Conservation (phyloP, 2,113 vertebrate species). For the Abramis brama region DNA sequence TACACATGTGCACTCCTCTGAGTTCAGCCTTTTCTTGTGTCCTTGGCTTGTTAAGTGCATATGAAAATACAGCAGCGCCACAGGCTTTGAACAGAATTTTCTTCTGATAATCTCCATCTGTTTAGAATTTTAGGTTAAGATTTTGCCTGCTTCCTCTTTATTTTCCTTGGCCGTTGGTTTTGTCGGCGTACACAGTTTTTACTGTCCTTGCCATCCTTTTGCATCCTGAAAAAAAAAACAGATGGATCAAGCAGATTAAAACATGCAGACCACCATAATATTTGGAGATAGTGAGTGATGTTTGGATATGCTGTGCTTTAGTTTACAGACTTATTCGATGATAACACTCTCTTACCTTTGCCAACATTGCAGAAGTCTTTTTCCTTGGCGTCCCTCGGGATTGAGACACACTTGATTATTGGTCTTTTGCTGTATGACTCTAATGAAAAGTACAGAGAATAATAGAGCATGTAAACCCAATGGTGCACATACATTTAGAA, state of each 20-base stretch:
- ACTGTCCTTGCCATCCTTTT: conserved; percentile 51
- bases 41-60: neutral
- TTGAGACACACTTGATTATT: conserved; percentile 66
- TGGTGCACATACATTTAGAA: neutral
- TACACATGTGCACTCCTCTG: neutral
- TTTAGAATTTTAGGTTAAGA: neutral
- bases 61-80: neutral
- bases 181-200: conserved; percentile 63
- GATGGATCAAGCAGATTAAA: neutral
- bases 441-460: conserved; percentile 60
- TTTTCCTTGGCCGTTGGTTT: neutral
- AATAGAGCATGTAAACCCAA: conserved; percentile 19
- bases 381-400: conserved; percentile 65
- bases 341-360: conserved; percentile 64
- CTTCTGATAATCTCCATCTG: neutral
- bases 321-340: neutral
- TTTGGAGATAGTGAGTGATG: neutral
- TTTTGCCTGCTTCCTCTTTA: neutral
- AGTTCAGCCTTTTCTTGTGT: neutral
- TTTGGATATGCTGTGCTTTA: neutral
- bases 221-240: conserved; percentile 46
- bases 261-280: neutral
- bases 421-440: conserved; percentile 64
- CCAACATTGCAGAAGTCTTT: conserved; percentile 72
- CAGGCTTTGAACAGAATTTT: neutral